phyloP scores from a whole-genome alignment of 2,888 invertebrate species.

The Furcula furcula region DNA sequence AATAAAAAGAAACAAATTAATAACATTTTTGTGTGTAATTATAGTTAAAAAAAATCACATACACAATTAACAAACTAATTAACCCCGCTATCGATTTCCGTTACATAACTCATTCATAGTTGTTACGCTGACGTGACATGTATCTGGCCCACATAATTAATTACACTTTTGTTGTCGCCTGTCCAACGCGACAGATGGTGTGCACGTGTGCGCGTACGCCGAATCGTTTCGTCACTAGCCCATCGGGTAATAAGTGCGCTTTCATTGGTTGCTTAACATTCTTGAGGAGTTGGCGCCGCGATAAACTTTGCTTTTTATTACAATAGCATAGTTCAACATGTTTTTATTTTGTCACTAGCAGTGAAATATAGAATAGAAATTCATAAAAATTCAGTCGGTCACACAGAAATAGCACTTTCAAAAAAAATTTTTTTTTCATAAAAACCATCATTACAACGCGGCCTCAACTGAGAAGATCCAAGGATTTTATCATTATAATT shows the following conservation, averaged over 20 bases:
- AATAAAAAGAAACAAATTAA: too few relatives aligned
- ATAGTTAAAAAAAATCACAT: too few relatives aligned
- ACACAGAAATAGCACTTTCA: too few relatives aligned
- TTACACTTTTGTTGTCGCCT: conserved; percentile 36
- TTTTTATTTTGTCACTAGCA: too few relatives aligned
- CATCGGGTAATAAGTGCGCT: conserved; percentile 22
- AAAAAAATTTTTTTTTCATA: too few relatives aligned
- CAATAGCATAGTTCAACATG: background rate
- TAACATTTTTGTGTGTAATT: too few relatives aligned
- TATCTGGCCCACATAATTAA: conserved; percentile 31
- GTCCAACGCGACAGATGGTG: conserved; percentile 51
- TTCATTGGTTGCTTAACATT: conserved; percentile 18
- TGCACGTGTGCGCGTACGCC: conserved; percentile 35
- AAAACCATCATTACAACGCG: too few relatives aligned
- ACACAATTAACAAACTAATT: too few relatives aligned
- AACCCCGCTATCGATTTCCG: conserved; percentile 7
- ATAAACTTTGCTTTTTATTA: conserved; percentile 4
- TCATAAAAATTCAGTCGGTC: too few relatives aligned
- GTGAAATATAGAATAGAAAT: too few relatives aligned
- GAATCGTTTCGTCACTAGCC: conserved; percentile 27
- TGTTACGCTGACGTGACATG: conserved; percentile 9
- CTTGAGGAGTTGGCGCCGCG: conserved; percentile 23
- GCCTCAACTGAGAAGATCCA: too few relatives aligned
- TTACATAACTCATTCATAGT: conserved; percentile 10
- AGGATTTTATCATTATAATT: too few relatives aligned